Conservation (phyloP, 2,888 invertebrate species). For the Melanchra persicariae region DNA sequence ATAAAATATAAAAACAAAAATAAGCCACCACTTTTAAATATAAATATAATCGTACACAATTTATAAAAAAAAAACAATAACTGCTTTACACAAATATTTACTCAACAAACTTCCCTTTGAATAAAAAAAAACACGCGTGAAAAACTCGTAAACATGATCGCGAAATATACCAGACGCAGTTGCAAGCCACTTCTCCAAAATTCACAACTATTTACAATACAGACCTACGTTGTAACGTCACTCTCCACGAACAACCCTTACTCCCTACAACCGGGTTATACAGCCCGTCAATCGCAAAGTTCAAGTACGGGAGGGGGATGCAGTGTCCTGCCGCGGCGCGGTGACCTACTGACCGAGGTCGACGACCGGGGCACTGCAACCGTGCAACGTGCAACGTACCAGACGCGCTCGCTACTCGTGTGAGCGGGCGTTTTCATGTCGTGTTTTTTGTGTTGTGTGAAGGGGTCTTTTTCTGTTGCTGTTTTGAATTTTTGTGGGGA, state of each 20-base stretch:
- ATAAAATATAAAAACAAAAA: neutral
- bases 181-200: conserved; percentile 35
- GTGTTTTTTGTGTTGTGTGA: conserved; percentile 37
- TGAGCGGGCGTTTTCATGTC: conserved; percentile 36
- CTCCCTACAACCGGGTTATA: conserved; percentile 47
- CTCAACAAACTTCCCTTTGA: neutral
- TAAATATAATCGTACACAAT: neutral
- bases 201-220: conserved; percentile 44
- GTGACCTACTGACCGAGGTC: conserved; percentile 88
- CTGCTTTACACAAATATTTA: neutral
- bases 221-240: neutral
- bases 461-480: conserved; percentile 35
- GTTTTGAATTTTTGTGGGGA: conserved; percentile 8
- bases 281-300: conserved; percentile 76
- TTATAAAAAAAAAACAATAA: neutral
- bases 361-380: conserved; percentile 81
- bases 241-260: conserved; percentile 47
- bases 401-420: conserved; percentile 41
- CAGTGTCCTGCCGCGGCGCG: conserved; percentile 75
- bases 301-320: conserved; percentile 79
- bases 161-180: conserved; percentile 11
- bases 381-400: conserved; percentile 56
- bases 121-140: conserved; percentile 5
- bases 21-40: neutral
- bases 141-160: conserved; percentile 17